These are phyloP conservation scores for Hypocryptadius cinnamomeus DNA, from an alignment of 2,113 vertebrate species.

Conservation along the genomic window DNA sequence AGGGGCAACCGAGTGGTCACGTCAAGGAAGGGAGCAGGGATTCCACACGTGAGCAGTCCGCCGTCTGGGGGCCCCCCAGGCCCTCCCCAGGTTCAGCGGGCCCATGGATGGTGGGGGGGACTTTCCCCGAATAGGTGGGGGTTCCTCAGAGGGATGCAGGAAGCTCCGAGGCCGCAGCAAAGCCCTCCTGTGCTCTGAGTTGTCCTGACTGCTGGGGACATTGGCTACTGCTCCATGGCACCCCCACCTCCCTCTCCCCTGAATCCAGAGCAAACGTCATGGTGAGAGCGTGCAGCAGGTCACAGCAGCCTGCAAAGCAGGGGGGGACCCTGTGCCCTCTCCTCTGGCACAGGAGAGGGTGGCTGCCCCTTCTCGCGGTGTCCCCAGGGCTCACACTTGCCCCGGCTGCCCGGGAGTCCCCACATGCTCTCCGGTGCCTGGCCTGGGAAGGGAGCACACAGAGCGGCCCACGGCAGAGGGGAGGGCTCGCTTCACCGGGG, in stretches of 20 bases:
- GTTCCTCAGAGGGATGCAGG: neutral
- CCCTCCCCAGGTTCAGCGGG: neutral
- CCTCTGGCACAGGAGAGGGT: neutral
- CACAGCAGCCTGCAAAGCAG: neutral
- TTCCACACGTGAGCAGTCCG: fast-evolving
- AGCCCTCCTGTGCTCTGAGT: fast-evolving
- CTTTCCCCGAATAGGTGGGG: neutral
- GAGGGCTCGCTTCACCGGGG: fast-evolving
- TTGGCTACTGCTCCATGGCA: neutral
- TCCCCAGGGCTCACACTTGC: no score
- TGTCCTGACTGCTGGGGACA: neutral
- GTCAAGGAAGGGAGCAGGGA: neutral
- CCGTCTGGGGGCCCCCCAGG: fast-evolving
- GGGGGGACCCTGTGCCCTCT: neutral
- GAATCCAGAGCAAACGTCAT: neutral
- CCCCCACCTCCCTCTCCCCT: fast-evolving
- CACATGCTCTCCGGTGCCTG: fast-evolving
- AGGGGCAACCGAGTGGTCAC: neutral
- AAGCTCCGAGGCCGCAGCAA: fast-evolving
- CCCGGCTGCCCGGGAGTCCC: fast-evolving
- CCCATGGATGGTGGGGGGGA: no score
- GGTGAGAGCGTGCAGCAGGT: fast-evolving
- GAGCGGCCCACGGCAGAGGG: neutral
- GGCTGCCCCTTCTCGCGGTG: neutral
- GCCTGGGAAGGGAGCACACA: neutral